These are phyloP conservation scores for Trachops cirrhosus DNA, from an alignment of 2,797 vertebrate species.

Conservation along the genomic window DNA sequence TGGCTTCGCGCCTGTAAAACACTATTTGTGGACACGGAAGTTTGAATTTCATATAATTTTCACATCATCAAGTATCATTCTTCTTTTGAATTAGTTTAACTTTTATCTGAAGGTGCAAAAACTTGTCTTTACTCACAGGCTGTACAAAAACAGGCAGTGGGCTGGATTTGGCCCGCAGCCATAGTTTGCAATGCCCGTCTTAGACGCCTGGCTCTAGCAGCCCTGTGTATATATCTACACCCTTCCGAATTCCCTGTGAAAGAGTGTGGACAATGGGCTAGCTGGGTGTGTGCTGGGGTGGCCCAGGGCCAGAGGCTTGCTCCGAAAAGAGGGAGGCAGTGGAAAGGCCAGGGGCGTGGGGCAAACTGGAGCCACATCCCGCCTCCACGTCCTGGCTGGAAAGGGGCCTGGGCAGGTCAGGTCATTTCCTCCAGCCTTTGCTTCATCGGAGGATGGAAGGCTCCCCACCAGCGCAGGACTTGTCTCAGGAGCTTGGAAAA, in stretches of 20 bases:
- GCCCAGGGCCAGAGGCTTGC: neutral
- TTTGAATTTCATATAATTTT: neutral
- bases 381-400: neutral
- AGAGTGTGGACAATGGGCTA: neutral
- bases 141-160: neutral
- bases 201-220: neutral
- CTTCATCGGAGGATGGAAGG: neutral
- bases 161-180: neutral
- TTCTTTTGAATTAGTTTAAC: no score
- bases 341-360: neutral
- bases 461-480: neutral
- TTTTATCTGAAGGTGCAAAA: no score
- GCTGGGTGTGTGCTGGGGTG: neutral
- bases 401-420: neutral
- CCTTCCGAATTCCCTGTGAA: neutral
- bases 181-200: rapidly evolving
- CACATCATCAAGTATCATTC: no score
- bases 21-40: neutral
- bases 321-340: neutral
- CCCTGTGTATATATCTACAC: rapidly evolving
- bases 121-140: no score
- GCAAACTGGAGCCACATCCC: neutral
- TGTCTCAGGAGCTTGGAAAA: neutral
- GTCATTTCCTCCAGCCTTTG: neutral
- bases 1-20: neutral